Conservation (phyloP, 2,113 vertebrate genomes). For the Mystacornis crossleyi region DNA sequence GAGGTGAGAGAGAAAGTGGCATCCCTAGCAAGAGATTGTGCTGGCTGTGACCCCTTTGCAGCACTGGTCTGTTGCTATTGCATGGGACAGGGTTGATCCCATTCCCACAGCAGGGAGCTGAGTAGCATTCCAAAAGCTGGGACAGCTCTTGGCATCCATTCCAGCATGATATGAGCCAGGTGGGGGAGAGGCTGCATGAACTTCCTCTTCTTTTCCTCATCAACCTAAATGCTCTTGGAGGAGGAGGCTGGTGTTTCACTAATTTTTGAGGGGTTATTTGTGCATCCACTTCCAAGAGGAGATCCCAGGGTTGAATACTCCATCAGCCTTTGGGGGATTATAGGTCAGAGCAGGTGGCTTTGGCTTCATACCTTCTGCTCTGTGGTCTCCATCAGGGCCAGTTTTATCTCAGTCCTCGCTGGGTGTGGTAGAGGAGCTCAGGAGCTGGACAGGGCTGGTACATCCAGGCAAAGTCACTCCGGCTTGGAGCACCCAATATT, state of each 20-base stretch:
- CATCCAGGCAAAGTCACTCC: neutral
- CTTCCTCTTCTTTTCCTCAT: neutral
- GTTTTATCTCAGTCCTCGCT: accelerated
- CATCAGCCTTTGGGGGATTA: neutral
- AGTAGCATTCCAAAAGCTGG: neutral
- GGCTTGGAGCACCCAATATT: neutral
- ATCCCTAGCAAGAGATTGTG: neutral
- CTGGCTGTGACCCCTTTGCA: neutral
- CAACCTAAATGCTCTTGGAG: accelerated
- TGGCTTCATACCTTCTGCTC: neutral
- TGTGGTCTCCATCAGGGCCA: neutral
- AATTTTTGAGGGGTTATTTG: neutral
- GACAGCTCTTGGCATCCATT: neutral
- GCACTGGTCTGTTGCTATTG: neutral
- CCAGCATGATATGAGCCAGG: accelerated
- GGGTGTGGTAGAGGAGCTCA: neutral
- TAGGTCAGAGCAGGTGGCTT: neutral
- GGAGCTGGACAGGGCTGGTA: accelerated
- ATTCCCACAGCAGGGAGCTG: neutral
- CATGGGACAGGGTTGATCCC: neutral
- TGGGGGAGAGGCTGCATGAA: neutral
- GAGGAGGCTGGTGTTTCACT: neutral
- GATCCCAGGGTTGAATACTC: neutral
- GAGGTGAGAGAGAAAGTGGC: neutral
- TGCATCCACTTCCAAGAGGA: neutral